Evolutionary conservation across 23 tunicate species (phyloP).

Genomic region (Pegea sp.): DNA sequence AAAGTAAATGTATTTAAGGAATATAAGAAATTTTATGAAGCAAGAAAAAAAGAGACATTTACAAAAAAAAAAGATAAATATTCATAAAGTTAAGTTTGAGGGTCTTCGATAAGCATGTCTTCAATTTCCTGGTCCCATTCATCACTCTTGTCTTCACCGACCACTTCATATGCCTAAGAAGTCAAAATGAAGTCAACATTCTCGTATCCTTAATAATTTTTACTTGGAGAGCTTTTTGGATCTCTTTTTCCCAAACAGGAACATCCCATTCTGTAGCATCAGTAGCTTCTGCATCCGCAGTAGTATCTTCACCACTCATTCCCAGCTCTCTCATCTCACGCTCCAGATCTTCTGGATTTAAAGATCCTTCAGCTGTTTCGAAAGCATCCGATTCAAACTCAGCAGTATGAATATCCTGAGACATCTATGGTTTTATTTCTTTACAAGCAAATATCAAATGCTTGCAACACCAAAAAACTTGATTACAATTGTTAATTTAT

Average conservation of each 20-base stretch:
- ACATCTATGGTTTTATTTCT: no score
- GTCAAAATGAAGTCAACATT: background rate
- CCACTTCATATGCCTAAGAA: conserved; percentile 88
- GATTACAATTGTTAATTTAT: no score
- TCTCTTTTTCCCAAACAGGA: conserved; percentile 94
- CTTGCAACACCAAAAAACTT: no score
- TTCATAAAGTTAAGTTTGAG: no score
- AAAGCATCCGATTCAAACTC: conserved; percentile 90
- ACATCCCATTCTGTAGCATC: conserved; percentile 17
- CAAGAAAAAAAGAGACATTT: no score
- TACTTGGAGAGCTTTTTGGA: conserved; percentile 91
- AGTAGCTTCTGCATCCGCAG: conserved; percentile 4
- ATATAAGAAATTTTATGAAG: no score
- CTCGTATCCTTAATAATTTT: background rate
- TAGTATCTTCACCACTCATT: conserved; percentile 21
- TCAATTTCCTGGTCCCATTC: conserved; percentile 90
- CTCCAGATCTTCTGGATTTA: conserved; percentile 85
- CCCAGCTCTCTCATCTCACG: conserved; percentile 88
- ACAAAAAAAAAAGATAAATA: no score
- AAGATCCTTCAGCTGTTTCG: conserved; percentile 28
- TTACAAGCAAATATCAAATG: no score
- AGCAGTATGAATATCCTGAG: conserved; percentile 22
- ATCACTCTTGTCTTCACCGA: conserved; percentile 37
- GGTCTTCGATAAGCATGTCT: conserved; percentile 75
- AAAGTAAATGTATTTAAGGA: no score